A percentile compares a stretch with the other conserved stretches of the same genome.
Evolutionary conservation across 1,140 invertebrate species (phyloP).

Genomic region (Temnothorax nylanderi): DNA sequence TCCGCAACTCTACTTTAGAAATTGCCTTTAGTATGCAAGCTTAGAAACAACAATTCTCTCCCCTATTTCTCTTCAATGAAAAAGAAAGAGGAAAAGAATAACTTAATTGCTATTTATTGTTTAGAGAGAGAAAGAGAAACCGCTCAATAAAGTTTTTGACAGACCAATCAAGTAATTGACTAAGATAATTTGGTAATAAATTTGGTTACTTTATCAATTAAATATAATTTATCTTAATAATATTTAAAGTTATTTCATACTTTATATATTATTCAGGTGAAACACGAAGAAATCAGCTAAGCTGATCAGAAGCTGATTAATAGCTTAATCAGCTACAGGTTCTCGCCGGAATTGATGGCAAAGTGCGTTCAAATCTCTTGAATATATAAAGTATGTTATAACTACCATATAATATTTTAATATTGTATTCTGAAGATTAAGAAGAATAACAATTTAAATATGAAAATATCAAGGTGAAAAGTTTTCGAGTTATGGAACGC

Average conservation of each 20-base stretch:
- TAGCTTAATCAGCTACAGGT: background rate
- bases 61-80: background rate
- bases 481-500: background rate
- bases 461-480: background rate
- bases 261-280: background rate
- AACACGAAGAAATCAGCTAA: background rate
- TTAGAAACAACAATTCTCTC: slow-evolving; percentile 50
- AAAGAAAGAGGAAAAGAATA: background rate
- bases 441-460: slow-evolving; percentile 1
- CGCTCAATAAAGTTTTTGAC: background rate
- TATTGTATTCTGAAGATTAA: background rate
- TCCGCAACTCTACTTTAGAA: slow-evolving; percentile 13
- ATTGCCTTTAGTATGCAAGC: slow-evolving; percentile 57
- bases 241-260: background rate
- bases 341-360: background rate
- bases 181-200: background rate
- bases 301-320: background rate
- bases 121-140: background rate
- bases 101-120: slow-evolving; percentile 9
- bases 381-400: background rate
- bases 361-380: background rate
- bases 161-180: background rate
- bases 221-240: background rate
- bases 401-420: background rate
- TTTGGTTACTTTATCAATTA: background rate